Evolutionary conservation across 2,888 invertebrate species (phyloP), one percentile per base, ranked within the genome.

Genomic region (Cartodere bifasciata): DNA sequence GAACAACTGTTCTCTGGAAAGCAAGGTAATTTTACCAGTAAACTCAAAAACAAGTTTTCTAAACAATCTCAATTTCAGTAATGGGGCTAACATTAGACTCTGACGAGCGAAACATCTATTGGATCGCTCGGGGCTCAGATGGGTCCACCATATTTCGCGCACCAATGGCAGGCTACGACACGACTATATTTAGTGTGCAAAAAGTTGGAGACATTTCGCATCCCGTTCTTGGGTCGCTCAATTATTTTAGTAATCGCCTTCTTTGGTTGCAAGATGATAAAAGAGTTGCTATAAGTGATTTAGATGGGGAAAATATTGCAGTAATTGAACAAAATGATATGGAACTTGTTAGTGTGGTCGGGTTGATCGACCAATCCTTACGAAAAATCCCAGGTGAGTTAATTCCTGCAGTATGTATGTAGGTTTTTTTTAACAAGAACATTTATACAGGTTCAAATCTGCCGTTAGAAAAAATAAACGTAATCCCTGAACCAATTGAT

Each of bases 11-110:
- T 86, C 49, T 79, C 83, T 38, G 85, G 84, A 3, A 83, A 80
- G 49, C 77, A 77, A 66, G 75, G 76, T 75, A 56, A 41, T 26
- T 12, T 15, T 13, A 7, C 7, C 12, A 10, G 9, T 13, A 11
- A 4, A 12, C 13, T 26, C 5, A 3, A 13, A 13, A 17, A 4
- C 7, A 6, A 27, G 24, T 10, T 4, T 13, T 38, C 13, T 2
- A 23, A 29, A 15, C 14, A 21, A 32, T 36, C 22, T 31, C 17
- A 26, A 31, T 41, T 68, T 26, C 48, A 77, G 82, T 90, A 3
- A 81, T 83, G 72, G 87, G 90, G 1, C 63, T 92, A 28, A 80
- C 87, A 0, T 60, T 88, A 34, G 88, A 92, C 53, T 66, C 80
- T 29, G 75, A 80, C 44, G 74, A 72, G 48, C 76, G 75, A 49